phyloP scores from a whole-genome alignment of 2,888 invertebrate species.

The Trimorus sp. region DNA sequence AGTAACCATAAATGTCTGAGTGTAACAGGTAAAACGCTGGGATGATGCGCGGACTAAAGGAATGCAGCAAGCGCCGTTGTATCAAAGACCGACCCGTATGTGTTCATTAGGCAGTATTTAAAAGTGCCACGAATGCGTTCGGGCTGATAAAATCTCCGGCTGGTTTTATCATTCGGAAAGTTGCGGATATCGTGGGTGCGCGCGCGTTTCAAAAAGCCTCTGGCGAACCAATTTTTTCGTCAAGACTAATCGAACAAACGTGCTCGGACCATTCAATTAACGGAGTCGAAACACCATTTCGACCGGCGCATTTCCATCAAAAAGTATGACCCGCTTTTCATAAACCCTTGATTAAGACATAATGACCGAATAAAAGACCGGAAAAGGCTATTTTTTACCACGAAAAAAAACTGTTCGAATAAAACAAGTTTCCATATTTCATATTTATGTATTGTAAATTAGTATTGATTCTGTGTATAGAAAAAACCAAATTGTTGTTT shows the following conservation, averaged over 20 bases:
- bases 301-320: background rate
- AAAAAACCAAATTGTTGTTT: too few species aligned
- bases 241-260: conserved; percentile 35
- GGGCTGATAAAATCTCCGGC: conserved; percentile 32
- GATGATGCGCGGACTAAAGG: conserved; percentile 67
- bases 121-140: conserved; percentile 28
- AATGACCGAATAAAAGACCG: background rate
- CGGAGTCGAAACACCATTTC: conserved; percentile 17
- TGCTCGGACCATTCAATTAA: conserved; percentile 35
- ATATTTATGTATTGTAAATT: too few species aligned
- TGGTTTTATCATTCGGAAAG: conserved; percentile 41
- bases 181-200: conserved; percentile 22
- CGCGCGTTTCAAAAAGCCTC: conserved; percentile 17
- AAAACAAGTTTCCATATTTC: background rate
- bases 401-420: background rate
- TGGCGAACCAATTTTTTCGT: background rate
- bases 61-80: conserved; percentile 73
- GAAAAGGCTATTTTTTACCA: too few species aligned
- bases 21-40: too few species aligned
- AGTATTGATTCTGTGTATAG: too few species aligned
- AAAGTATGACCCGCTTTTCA: background rate
- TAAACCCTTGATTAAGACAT: background rate
- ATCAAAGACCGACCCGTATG: conserved; percentile 77
- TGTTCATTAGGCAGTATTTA: conserved; percentile 77
- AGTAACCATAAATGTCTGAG: too few species aligned